Percentiles rank a stretch among this genome's conserved stretches.
These are phyloP conservation scores for Psettodes erumei DNA, from an alignment of 2,113 vertebrate species.

Conservation along the genomic window DNA sequence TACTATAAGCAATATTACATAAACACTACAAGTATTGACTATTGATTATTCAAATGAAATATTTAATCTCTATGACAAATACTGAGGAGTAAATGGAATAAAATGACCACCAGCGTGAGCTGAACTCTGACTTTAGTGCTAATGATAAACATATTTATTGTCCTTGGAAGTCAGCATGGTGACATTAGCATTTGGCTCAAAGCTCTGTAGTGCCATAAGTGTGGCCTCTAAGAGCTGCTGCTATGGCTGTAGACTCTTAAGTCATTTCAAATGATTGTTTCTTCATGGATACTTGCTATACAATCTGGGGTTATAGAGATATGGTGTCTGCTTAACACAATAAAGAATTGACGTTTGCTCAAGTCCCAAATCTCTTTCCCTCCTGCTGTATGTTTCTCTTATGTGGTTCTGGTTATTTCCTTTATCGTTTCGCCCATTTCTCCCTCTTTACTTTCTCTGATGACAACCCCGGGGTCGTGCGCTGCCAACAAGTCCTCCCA, in stretches of 20 bases:
- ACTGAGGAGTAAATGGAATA: too few species aligned
- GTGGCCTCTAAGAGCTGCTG: not conserved
- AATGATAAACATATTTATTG: not conserved
- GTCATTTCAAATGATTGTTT: not conserved
- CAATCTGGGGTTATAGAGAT: not conserved
- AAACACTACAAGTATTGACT: too few species aligned
- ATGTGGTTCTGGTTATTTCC: conserved; percentile 10
- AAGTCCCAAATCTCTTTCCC: not conserved
- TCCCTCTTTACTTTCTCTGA: conserved; percentile 25
- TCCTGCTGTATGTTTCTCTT: not conserved
- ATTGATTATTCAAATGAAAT: too few species aligned
- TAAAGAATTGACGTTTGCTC: not conserved
- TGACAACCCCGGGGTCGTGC: conserved; percentile 31
- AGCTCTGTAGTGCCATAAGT: not conserved
- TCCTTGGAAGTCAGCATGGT: not conserved
- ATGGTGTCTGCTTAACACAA: not conserved
- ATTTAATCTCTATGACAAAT: not conserved
- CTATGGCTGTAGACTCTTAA: not conserved
- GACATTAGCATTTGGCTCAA: not conserved
- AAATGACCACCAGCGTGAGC: not conserved
- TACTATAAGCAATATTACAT: not conserved
- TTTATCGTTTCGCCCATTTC: conserved; percentile 17
- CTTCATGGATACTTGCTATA: not conserved
- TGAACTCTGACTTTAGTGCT: not conserved
- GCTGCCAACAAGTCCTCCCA: conserved; percentile 63